These are phyloP conservation scores for Discoglossus pictus DNA, from an alignment of 2,797 vertebrate species.

Conservation along the genomic window DNA sequence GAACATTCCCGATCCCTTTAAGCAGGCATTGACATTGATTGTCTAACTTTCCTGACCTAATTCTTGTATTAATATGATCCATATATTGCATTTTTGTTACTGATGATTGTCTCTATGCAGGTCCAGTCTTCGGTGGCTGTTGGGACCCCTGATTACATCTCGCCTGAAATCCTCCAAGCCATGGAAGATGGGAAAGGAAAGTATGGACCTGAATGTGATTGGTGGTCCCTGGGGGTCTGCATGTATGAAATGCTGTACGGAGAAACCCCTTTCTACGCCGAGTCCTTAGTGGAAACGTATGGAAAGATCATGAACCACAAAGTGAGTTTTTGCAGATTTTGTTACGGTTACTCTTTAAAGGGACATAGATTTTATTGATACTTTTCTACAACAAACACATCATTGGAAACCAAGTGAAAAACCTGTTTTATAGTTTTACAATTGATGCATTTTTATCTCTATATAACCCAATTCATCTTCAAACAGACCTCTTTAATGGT, in stretches of 20 bases:
- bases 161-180: constrained; percentile 97
- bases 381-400: too few species aligned
- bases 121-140: constrained; percentile 98
- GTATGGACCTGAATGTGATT: constrained; percentile 97
- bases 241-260: constrained; percentile 99
- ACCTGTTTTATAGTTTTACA: too few species aligned
- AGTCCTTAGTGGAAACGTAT: constrained; percentile 97
- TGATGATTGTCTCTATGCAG: constrained; percentile 69
- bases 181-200: constrained; percentile 99
- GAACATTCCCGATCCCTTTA: too few species aligned
- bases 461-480: too few species aligned
- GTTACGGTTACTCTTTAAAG: neutral
- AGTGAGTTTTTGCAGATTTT: constrained; percentile 75
- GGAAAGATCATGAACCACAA: constrained; percentile 99
- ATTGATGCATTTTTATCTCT: too few species aligned
- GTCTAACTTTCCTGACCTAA: too few species aligned
- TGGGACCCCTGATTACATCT: constrained; percentile 97
- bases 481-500: too few species aligned
- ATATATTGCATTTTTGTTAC: too few species aligned
- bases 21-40: too few species aligned
- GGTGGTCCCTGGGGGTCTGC: constrained; percentile 98
- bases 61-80: too few species aligned
- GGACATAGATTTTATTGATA: too few species aligned
- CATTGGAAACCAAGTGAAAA: too few species aligned
- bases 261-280: constrained; percentile 98